Conservation (phyloP, 2,797 vertebrate genomes). For the Naso thynnoides region DNA sequence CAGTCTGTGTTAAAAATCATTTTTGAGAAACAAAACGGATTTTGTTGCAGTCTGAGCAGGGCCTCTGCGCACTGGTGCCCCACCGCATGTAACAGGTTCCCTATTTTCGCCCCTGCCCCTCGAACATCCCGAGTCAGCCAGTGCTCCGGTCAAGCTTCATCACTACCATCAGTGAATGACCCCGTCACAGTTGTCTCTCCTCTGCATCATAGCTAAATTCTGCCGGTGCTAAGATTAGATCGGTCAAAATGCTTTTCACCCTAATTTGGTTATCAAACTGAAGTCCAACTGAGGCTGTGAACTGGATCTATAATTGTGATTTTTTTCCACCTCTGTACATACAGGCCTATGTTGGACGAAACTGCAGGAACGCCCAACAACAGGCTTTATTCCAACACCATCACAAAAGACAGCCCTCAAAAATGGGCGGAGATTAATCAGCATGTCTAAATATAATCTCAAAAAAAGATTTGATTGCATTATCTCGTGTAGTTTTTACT, state of each 20-base stretch:
- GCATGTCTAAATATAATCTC: background rate
- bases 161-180: background rate
- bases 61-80: no score
- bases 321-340: conserved; percentile 3
- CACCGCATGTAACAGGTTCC: no score
- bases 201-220: background rate
- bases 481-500: background rate
- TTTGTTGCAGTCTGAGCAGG: no score
- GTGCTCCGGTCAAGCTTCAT: no score
- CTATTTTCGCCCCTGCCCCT: no score
- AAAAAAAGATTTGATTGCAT: background rate
- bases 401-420: background rate
- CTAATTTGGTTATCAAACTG: background rate
- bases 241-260: background rate
- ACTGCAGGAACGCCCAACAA: background rate
- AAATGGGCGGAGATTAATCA: background rate
- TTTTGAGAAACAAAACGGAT: no score
- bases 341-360: background rate
- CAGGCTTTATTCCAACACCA: background rate
- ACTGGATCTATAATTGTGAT: background rate
- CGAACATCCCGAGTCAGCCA: no score
- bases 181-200: background rate
- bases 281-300: conserved; percentile 5
- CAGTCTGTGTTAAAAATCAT: no score
- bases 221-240: background rate